A percentile compares a stretch with the other conserved stretches of the same genome.
Evolutionary conservation across 2,888 invertebrate genomes (phyloP).

Genomic region (Euphydryas editha): DNA sequence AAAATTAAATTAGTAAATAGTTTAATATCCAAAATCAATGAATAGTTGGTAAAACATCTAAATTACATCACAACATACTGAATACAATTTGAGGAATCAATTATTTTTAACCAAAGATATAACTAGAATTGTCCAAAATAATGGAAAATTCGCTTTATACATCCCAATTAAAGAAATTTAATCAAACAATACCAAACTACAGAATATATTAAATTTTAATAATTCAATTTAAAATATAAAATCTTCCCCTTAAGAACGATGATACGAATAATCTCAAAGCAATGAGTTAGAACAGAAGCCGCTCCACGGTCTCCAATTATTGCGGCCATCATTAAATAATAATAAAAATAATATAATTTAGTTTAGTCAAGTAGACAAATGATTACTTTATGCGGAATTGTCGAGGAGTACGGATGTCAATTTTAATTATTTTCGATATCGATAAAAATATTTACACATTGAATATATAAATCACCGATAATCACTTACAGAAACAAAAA

Average conservation of each 20-base stretch:
- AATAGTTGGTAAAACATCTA: too few relatives aligned
- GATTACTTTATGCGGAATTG: slow-evolving; percentile 75
- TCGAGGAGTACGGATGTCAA: slow-evolving; percentile 49
- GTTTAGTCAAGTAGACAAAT: slow-evolving; percentile 83
- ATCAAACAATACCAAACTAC: too few relatives aligned
- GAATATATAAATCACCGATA: background rate
- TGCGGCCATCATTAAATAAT: slow-evolving; percentile 70
- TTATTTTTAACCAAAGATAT: too few relatives aligned
- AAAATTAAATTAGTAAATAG: too few relatives aligned
- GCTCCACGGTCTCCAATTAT: slow-evolving; percentile 70
- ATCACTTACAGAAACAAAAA: too few relatives aligned
- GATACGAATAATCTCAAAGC: slow-evolving; percentile 65
- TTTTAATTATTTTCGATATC: slow-evolving; percentile 37
- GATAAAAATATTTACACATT: slow-evolving; percentile 19
- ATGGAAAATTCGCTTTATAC: too few relatives aligned
- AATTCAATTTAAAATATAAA: slow-evolving; percentile 1
- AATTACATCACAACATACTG: too few relatives aligned
- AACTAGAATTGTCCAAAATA: too few relatives aligned
- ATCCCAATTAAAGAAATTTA: too few relatives aligned
- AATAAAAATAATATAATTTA: slow-evolving; percentile 81
- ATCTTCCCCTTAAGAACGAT: slow-evolving; percentile 67
- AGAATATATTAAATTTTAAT: too few relatives aligned
- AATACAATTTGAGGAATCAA: too few relatives aligned
- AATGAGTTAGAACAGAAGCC: slow-evolving; percentile 73
- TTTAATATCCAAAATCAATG: too few relatives aligned